Evolutionary conservation across 2,113 vertebrate species (phyloP).

Genomic region (Phaethon lepturus): DNA sequence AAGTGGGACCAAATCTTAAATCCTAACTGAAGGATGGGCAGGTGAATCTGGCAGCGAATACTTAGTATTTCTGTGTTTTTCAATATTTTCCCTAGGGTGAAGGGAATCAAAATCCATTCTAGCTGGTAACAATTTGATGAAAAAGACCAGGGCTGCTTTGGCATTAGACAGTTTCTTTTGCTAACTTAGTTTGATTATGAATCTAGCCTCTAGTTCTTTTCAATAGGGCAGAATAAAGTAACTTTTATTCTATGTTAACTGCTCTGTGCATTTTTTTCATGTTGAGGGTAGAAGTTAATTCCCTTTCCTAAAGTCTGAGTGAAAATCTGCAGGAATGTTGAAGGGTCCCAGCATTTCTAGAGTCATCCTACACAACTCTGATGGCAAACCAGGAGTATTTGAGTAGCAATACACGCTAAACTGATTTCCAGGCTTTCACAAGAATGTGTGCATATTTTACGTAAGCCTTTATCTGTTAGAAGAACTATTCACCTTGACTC

Average conservation of each 20-base stretch:
- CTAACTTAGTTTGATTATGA: background rate
- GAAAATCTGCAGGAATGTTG: background rate
- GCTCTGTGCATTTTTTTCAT: background rate
- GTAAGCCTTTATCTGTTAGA: background rate
- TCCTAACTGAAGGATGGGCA: background rate
- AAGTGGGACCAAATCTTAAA: background rate
- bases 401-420: background rate
- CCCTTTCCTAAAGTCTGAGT: background rate
- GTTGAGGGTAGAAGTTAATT: background rate
- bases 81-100: background rate
- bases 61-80: background rate
- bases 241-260: background rate
- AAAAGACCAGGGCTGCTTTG: background rate
- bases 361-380: background rate
- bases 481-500: background rate
- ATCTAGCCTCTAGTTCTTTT: background rate
- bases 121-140: background rate
- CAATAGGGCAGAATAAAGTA: background rate
- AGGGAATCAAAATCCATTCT: background rate
- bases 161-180: background rate
- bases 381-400: background rate
- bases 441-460: background rate
- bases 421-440: background rate
- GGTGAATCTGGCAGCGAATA: background rate
- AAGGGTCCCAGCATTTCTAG: background rate